A percentile compares a stretch with the other conserved stretches of the same genome.
Conservation (phyloP, 2,113 vertebrate genomes). For the Rissa tridactyla region DNA sequence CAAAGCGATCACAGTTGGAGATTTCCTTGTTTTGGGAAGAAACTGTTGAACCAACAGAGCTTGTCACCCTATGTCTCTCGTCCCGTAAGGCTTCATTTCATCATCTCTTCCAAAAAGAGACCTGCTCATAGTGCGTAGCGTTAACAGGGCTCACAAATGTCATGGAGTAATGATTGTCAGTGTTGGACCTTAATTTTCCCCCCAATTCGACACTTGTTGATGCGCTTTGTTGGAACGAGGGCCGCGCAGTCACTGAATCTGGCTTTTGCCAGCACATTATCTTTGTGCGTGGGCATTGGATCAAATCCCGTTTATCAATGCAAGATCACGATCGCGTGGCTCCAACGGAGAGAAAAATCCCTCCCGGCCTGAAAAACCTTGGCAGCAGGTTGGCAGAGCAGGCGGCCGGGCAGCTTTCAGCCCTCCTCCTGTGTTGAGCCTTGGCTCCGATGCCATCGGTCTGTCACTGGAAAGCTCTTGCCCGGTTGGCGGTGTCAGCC, state of each 20-base stretch:
- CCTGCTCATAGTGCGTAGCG: fast-evolving
- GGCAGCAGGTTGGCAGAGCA: not conserved
- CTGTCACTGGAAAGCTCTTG: not conserved
- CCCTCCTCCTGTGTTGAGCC: not conserved
- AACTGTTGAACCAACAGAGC: not conserved
- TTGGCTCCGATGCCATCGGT: not conserved
- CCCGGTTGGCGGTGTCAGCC: not conserved
- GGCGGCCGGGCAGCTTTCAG: not conserved
- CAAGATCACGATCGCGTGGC: not conserved
- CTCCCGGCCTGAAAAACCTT: not conserved
- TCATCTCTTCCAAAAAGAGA: not conserved
- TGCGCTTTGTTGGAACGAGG: fast-evolving
- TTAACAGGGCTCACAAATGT: not conserved
- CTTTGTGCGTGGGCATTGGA: not conserved
- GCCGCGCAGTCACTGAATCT: fast-evolving
- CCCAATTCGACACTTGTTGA: fast-evolving
- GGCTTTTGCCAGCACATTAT: not conserved
- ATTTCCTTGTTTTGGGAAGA: not conserved
- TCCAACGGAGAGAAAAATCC: not conserved
- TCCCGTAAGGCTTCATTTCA: fast-evolving
- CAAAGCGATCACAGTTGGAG: not conserved
- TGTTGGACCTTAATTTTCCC: not conserved
- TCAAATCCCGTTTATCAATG: not conserved
- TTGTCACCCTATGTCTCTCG: not conserved
- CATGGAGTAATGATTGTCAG: not conserved